Evolutionary conservation across 1,140 invertebrate genomes (phyloP).

Genomic region (Nephila pilipes): DNA sequence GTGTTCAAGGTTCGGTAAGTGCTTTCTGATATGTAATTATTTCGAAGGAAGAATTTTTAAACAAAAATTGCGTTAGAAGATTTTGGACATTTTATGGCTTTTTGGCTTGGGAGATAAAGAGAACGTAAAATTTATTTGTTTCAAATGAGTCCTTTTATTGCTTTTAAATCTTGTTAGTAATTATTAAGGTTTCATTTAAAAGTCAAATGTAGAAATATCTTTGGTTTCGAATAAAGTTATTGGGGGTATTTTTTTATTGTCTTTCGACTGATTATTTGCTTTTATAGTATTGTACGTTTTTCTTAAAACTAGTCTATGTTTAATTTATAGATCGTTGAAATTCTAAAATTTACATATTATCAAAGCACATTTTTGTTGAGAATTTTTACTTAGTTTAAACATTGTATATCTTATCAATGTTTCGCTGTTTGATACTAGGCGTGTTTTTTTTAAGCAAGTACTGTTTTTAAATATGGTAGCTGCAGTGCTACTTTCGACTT

Average conservation of each 20-base stretch:
- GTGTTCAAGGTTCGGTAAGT: neutral
- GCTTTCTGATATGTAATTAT: neutral
- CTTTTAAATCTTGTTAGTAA: constrained; percentile 1
- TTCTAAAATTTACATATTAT: too few relatives aligned
- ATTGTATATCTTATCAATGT: too few relatives aligned
- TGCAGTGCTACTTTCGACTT: too few relatives aligned
- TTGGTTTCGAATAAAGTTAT: neutral
- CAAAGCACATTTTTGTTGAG: too few relatives aligned
- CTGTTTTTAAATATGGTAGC: too few relatives aligned
- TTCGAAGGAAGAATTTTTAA: neutral
- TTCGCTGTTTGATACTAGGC: too few relatives aligned
- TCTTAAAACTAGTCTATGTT: too few relatives aligned
- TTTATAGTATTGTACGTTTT: too few relatives aligned
- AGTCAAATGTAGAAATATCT: neutral
- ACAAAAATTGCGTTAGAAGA: neutral
- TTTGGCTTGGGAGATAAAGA: neutral
- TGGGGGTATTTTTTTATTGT: neutral
- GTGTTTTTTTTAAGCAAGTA: too few relatives aligned
- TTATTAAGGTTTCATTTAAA: constrained; percentile 13
- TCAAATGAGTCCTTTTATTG: neutral
- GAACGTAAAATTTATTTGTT: neutral
- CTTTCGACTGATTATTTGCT: neutral
- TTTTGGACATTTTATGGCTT: neutral
- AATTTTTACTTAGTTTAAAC: too few relatives aligned
- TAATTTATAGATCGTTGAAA: too few relatives aligned